Percentiles rank a stretch among this genome's conserved stretches.
Evolutionary conservation across 23 tunicate species (phyloP).

Genomic region (Ascidia mentula): DNA sequence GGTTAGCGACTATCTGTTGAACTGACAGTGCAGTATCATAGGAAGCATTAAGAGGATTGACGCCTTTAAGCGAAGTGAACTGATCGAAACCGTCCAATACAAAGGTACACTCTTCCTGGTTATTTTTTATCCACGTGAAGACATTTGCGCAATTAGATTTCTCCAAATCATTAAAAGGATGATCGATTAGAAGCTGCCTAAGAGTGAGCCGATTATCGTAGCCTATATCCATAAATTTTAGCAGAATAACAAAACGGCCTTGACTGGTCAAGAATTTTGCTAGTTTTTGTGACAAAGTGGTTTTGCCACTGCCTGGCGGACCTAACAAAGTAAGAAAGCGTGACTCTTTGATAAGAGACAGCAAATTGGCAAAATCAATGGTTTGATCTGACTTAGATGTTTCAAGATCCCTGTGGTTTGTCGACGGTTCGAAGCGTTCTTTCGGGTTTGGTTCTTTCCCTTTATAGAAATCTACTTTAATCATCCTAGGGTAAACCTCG

Average conservation of each 20-base stretch:
- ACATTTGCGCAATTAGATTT: background rate
- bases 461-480: background rate
- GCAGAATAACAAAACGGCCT: background rate
- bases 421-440: background rate
- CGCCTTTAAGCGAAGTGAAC: background rate
- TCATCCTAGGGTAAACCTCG: slow-evolving; percentile 14
- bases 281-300: slow-evolving; percentile 19
- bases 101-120: slow-evolving; percentile 18
- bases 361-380: background rate
- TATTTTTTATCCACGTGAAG: slow-evolving; percentile 25
- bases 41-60: background rate
- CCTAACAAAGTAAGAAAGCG: slow-evolving; percentile 22
- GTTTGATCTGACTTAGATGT: background rate
- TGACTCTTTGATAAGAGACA: background rate
- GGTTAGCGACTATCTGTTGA: slow-evolving; percentile 14
- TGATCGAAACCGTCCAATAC: slow-evolving; percentile 38
- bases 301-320: slow-evolving; percentile 37
- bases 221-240: slow-evolving; percentile 28
- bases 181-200: slow-evolving; percentile 2
- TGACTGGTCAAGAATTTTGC: slow-evolving; percentile 8
- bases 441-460: slow-evolving; percentile 1
- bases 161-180: slow-evolving; percentile 20
- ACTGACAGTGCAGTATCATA: slow-evolving; percentile 14
- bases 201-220: slow-evolving; percentile 7
- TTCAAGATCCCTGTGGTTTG: background rate